These are phyloP conservation scores for Zaprionus gabonicus DNA, from an alignment of 1,140 invertebrate species.

Conservation along the genomic window DNA sequence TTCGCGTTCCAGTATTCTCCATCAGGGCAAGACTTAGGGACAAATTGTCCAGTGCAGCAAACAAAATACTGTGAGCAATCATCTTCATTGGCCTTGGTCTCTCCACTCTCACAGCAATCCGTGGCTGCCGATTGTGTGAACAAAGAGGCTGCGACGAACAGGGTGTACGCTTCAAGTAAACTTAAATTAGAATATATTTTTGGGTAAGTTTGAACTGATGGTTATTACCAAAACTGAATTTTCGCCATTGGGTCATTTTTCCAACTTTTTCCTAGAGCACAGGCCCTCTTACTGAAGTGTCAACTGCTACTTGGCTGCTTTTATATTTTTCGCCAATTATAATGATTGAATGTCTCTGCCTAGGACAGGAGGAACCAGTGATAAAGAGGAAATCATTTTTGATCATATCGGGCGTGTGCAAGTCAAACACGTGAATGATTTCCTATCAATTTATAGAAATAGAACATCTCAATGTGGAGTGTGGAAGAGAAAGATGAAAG, in stretches of 20 bases:
- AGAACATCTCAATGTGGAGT: conserved; percentile 17
- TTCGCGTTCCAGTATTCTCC: conserved; percentile 45
- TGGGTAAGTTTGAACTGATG: background rate
- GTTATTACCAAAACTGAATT: conserved; percentile 48
- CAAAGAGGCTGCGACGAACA: conserved; percentile 40
- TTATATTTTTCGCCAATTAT: conserved; percentile 71
- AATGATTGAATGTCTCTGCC: conserved; percentile 62
- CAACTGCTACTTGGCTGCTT: conserved; percentile 42
- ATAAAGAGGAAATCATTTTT: conserved; percentile 46
- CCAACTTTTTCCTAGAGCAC: conserved; percentile 22
- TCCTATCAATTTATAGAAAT: conserved; percentile 24
- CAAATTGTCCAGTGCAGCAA: conserved; percentile 57
- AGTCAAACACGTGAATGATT: conserved; percentile 37
- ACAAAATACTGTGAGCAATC: conserved; percentile 56
- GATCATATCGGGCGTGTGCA: conserved; percentile 48
- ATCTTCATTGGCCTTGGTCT: conserved; percentile 37
- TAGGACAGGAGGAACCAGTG: conserved; percentile 39
- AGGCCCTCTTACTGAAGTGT: conserved; percentile 42
- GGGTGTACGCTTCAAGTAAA: conserved; percentile 23
- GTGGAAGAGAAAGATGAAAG: conserved; percentile 7
- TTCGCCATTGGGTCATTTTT: conserved; percentile 51
- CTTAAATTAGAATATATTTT: background rate
- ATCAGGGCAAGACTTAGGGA: conserved; percentile 43
- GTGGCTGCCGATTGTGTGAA: conserved; percentile 36
- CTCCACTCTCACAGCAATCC: conserved; percentile 55